phyloP scores from a whole-genome alignment of 2,888 invertebrate species.

The Euplexia lucipara region DNA sequence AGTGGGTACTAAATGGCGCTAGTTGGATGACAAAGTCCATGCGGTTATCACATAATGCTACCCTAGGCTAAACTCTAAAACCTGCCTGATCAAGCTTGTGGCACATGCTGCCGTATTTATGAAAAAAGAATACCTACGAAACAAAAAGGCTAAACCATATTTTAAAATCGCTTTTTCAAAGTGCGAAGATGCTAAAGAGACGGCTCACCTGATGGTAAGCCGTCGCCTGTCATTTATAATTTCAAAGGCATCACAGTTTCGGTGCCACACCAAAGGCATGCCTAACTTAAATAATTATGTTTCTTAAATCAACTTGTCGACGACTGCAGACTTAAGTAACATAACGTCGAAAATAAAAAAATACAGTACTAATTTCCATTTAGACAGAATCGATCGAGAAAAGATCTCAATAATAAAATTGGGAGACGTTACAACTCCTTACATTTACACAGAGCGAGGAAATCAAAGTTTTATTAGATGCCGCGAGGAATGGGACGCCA shows the following conservation, averaged over 20 bases:
- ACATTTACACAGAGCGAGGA: conserved; percentile 39
- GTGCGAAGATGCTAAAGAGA: too few species aligned
- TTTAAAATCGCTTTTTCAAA: too few species aligned
- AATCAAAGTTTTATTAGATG: conserved; percentile 62
- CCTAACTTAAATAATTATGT: too few species aligned
- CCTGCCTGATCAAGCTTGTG: not conserved
- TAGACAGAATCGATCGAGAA: conserved; percentile 5
- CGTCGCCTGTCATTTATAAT: too few species aligned
- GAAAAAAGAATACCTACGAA: too few species aligned
- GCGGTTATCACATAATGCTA: conserved; percentile 37
- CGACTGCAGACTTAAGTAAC: too few species aligned
- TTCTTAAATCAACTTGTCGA: too few species aligned
- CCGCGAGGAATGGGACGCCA: conserved; percentile 42
- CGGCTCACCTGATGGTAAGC: too few species aligned
- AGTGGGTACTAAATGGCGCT: conserved; percentile 45
- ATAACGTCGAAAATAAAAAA: not conserved
- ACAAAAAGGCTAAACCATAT: too few species aligned
- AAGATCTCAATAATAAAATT: conserved; percentile 38
- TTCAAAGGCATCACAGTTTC: too few species aligned
- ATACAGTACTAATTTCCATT: conserved; percentile 1
- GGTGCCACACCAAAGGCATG: too few species aligned
- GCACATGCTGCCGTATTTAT: too few species aligned
- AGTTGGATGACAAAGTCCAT: conserved; percentile 50
- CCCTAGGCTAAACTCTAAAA: conserved; percentile 8
- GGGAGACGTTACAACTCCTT: conserved; percentile 47